These are phyloP conservation scores for Drymodes brunneopygia DNA, from an alignment of 2,113 vertebrate species.

Conservation along the genomic window DNA sequence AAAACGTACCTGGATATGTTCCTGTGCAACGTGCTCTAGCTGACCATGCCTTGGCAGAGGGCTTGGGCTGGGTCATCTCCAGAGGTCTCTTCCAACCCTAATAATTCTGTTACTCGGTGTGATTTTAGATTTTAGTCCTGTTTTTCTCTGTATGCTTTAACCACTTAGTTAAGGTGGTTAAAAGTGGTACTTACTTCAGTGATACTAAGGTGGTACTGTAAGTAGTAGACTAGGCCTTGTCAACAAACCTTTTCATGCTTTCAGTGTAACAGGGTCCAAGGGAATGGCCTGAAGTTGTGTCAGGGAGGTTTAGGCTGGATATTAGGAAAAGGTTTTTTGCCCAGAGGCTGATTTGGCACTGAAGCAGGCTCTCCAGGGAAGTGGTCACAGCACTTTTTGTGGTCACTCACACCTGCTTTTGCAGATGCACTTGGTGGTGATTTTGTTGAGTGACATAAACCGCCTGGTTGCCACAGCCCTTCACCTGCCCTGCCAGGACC, in stretches of 20 bases:
- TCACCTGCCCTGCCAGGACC: fast-evolving
- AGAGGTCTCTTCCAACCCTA: background rate
- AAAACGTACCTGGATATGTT: fast-evolving
- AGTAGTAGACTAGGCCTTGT: background rate
- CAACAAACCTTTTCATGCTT: no score
- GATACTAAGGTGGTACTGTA: background rate
- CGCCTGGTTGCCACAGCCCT: background rate
- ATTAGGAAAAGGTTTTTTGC: background rate
- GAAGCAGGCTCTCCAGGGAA: background rate
- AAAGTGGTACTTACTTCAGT: background rate
- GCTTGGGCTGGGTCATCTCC: background rate
- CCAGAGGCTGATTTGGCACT: background rate
- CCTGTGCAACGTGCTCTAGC: background rate
- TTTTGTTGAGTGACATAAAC: background rate
- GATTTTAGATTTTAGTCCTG: background rate
- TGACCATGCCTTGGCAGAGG: background rate
- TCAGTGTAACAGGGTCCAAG: background rate
- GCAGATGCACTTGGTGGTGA: background rate
- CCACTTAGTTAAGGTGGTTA: background rate
- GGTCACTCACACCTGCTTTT: background rate
- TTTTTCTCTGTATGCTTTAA: background rate
- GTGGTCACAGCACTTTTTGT: background rate
- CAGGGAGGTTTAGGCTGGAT: background rate
- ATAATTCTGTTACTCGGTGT: background rate
- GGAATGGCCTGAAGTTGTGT: background rate